Base-by-base conservation (phyloP, 2,888 invertebrate species). In the Morinoia aosen region DNA sequence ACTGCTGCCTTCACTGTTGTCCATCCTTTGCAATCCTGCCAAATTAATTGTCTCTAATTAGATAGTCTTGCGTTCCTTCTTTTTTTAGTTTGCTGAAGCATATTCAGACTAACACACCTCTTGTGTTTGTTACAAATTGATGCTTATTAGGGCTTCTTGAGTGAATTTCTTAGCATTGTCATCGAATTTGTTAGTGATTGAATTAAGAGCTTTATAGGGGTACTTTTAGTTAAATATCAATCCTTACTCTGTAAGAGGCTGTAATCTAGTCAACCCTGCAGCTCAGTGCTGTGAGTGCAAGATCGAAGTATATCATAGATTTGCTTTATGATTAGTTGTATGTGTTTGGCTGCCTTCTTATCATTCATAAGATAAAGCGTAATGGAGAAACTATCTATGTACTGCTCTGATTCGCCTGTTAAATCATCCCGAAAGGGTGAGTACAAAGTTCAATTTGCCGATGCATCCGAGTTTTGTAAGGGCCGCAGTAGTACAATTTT, bases 381-480 rank as follows among this genome's bases (percentile, higher is more conserved):
- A 11, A 93, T 93, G 93, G 93, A 93, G 57, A 93, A 93, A 48
- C 57, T 48, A 14, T 56, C 93, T 33, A 93, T 93, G 93, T 93
- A 93, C 19, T 57, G 93, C 57, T 57, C 96, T 58, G 95, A 95
- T 95, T 96, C 96, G 95, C 96, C 96, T 88, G 91, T 88, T 48
- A 96, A 96, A 94, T 95, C 95, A 88, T 58, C 95, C 58, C 95
- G 95, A 39, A 96, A 96, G 91, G 95, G 96, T 48, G 96, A 96
- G 39, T 96, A 96, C 64, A 96, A 96, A 94, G 96, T 96, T 14
- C 96, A 96, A 95, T 96, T 96, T 58, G 95, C 96, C 91, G 96
- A 96, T 90, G 95, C 95, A 88, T 58, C 96, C 56, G 96, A 96
- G 58, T 91, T 95, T 16, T 95, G 95, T 57, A 93, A 93, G 33